A percentile compares a stretch with the other conserved stretches of the same genome.
Evolutionary conservation across 1,140 invertebrate species (phyloP).

Genomic region (Saccostrea glomerata): DNA sequence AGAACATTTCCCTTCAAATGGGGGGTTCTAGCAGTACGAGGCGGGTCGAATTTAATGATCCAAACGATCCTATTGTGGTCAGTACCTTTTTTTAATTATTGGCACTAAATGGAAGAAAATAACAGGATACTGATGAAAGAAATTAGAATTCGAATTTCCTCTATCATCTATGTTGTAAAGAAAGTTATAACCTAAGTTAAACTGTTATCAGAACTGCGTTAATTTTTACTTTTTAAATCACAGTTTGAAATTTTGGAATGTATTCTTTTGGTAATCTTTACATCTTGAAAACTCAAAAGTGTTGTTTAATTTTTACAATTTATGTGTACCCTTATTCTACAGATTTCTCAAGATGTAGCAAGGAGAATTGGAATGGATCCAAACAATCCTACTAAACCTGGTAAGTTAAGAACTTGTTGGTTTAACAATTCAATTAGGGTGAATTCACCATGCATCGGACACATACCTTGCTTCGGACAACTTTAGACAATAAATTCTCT

Average conservation of each 20-base stretch:
- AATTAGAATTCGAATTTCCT: background rate
- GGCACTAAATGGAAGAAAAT: background rate
- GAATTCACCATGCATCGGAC: too few species aligned
- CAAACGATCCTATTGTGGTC: background rate
- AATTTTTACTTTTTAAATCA: background rate
- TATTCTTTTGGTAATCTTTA: background rate
- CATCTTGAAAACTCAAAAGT: too few species aligned
- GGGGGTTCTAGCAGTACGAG: conserved; percentile 9
- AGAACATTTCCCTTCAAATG: background rate
- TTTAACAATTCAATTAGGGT: too few species aligned
- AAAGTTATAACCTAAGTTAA: too few species aligned
- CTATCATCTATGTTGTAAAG: background rate
- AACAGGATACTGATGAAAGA: background rate
- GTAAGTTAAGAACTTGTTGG: background rate
- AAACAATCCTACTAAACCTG: background rate
- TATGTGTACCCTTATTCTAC: background rate
- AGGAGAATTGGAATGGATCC: background rate
- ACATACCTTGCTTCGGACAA: too few species aligned
- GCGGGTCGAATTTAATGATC: background rate
- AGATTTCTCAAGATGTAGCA: background rate
- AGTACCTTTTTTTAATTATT: background rate
- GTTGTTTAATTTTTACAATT: background rate
- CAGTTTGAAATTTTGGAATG: background rate
- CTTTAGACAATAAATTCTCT: too few species aligned
- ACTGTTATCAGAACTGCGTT: too few species aligned